Base-by-base conservation (phyloP, 2,113 vertebrate genomes). In the Melanocharis versteri region DNA sequence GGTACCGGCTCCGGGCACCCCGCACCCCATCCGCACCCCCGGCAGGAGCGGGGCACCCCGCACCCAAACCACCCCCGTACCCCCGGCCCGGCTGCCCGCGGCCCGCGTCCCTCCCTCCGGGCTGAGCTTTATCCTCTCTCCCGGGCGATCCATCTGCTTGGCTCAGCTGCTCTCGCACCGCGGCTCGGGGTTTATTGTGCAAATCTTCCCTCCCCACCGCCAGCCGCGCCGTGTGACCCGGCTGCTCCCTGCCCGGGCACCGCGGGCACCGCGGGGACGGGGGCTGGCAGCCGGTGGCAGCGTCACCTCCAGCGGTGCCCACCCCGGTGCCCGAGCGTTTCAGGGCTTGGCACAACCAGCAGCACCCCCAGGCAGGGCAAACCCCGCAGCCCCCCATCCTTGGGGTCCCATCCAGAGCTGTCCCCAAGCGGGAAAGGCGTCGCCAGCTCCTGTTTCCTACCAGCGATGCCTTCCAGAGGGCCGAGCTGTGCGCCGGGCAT, bases 1-100 rank as follows among this genome's bases (percentile, higher is more conserved):
- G 99, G 99, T 99, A 98, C 96, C 56, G 30, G 97, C 97, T 35
- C 35, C 45, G 1, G 0, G 40, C 22, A 6, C 57, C 72, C 30
- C 4, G 31, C 11, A 26, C 19, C 6, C 28, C 78, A 2, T 21
- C 37, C 35, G 15, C 4, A 15, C 17, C 14, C 22, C 61, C 1
- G 2, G 33, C 53, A 16, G 31, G 8, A 23, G 10, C 39, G 48
- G 30, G 30, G 35, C 1, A 30, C 61, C 70, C 54, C 33, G 9
- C 83, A 22, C 26, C 83, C 44, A 6, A 6, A 2, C 7, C 61
- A 10, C 9, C 37, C 44, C 40, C 9, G 23, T 1, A 24, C 4
- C 47, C 11, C 42, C 14, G 64, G n/a, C 76, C 3, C 3, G 10
- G n/a, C 44, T 31, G 69, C 68, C 58, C 71, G 72, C 3, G 16